These are phyloP conservation scores for Agonopterix heracliana DNA, from an alignment of 2,888 invertebrate species.

Conservation along the genomic window DNA sequence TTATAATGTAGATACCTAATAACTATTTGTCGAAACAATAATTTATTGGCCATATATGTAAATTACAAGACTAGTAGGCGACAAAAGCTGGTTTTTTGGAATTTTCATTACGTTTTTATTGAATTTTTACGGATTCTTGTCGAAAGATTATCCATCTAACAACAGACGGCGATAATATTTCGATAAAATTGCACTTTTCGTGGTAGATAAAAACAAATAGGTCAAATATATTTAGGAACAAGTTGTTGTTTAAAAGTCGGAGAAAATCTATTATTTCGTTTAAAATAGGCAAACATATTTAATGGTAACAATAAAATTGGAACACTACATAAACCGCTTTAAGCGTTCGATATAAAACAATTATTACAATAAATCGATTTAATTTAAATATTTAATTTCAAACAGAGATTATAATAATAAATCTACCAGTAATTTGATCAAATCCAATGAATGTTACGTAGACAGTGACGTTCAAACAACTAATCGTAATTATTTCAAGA, in stretches of 20 bases:
- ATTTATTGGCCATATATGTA: constrained; percentile 61
- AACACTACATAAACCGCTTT: too few relatives aligned
- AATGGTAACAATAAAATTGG: too few relatives aligned
- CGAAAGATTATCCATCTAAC: constrained; percentile 15
- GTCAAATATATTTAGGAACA: too few relatives aligned
- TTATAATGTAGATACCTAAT: constrained; percentile 44
- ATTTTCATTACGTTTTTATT: constrained; percentile 63
- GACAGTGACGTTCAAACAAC: constrained; percentile 10
- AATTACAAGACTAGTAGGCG: constrained; percentile 56
- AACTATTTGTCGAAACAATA: constrained; percentile 68
- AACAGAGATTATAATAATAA: not conserved
- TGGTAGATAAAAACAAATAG: not conserved
- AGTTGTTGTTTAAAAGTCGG: too few relatives aligned
- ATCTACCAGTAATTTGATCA: constrained; percentile 3
- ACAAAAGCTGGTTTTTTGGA: constrained; percentile 58
- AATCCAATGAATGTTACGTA: constrained; percentile 12
- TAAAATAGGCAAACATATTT: too few relatives aligned
- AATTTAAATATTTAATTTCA: not conserved
- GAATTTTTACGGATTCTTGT: constrained; percentile 48
- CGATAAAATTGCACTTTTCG: not conserved
- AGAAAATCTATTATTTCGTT: too few relatives aligned
- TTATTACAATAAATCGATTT: not conserved
- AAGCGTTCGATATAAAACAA: too few relatives aligned
- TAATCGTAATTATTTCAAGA: constrained; percentile 16
- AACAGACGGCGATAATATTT: not conserved